Evolutionary conservation across 2,888 invertebrate genomes (phyloP), one percentile per base, ranked within the genome.

Genomic region (Rapana venosa): DNA sequence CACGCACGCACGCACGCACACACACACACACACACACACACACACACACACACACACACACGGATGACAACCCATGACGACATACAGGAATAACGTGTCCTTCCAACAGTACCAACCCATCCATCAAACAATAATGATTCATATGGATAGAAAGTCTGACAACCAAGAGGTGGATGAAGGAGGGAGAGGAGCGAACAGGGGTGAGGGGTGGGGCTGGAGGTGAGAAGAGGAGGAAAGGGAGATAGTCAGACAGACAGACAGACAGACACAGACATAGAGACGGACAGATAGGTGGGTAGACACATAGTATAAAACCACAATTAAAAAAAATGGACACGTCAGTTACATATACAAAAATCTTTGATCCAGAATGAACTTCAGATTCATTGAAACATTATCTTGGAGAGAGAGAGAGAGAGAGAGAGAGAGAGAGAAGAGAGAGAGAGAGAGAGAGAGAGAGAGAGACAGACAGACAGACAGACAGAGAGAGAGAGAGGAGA

Each of bases 11-110:
- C 70, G 26, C 70, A 70, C 70, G 26, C 70, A 70, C 70, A 70
- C 70, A 70, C 70, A 70, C 70, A 70, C 70, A 70, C 70, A 70
- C 70, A 70, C 70, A 70, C 70, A 70, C 70, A 70, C 70, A 70
- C 70, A 70, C 70, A 70, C 70, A 70, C 70, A 70, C 70, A 70
- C 70, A 70, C 70, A 70, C 70, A 70, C 70, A 70, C 70, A 70
- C 70, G 26, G 5, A 20, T 30, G 15, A 11, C 2, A 15, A 77
- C 17, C 8, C 32, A 77, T 32, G 32, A 8, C 13, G 13, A 77
- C 77, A 77, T 32, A 32, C 32, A 32, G 8, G 32, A 32, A 77
- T 77, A 77, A 47, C 8, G 47, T 47, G 47, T 8, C 47, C 47
- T 47, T 47, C 47, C 47, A 47, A 47, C 2, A 47, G 47, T 47